Percentiles rank a stretch among this genome's conserved stretches.
phyloP scores from a whole-genome alignment of 2,888 invertebrate genomes.

The Troides oblongomaculatus region DNA sequence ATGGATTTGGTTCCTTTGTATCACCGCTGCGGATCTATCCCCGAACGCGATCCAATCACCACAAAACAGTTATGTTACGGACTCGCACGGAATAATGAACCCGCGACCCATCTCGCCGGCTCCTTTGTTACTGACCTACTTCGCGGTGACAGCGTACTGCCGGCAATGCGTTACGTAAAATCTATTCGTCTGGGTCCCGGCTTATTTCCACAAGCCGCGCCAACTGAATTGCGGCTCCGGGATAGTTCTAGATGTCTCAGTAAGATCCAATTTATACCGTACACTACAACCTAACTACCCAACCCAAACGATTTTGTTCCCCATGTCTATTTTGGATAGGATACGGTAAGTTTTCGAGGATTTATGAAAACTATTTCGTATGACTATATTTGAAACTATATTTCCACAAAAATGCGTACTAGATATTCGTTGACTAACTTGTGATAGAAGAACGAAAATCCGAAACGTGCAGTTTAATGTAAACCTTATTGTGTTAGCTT shows the following conservation, averaged over 20 bases:
- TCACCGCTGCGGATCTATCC: not conserved
- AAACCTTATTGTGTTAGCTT: too few relatives aligned
- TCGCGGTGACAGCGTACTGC: conserved; percentile 7
- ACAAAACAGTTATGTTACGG: conserved; percentile 12
- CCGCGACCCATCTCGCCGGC: conserved; percentile 19
- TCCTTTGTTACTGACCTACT: conserved; percentile 27
- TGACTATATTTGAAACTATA: too few relatives aligned
- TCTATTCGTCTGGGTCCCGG: conserved; percentile 21
- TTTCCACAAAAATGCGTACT: too few relatives aligned
- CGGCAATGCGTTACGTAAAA: conserved; percentile 25
- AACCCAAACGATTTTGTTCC: not conserved
- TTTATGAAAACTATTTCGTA: too few relatives aligned
- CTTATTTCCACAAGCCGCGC: conserved; percentile 20
- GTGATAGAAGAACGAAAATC: too few relatives aligned
- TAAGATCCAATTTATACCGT: not conserved
- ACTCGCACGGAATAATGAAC: conserved; percentile 15
- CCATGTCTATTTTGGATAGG: not conserved
- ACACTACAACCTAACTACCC: not conserved
- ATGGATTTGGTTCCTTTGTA: not conserved
- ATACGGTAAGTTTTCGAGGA: too few relatives aligned
- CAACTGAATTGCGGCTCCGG: not conserved
- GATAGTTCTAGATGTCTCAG: conserved; percentile 8
- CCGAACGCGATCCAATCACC: conserved; percentile 21
- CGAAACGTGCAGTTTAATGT: too few relatives aligned
- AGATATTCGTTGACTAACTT: too few relatives aligned